These are phyloP conservation scores for Poeciliopsis turneri DNA, from an alignment of 2,797 vertebrate species.

Conservation along the genomic window DNA sequence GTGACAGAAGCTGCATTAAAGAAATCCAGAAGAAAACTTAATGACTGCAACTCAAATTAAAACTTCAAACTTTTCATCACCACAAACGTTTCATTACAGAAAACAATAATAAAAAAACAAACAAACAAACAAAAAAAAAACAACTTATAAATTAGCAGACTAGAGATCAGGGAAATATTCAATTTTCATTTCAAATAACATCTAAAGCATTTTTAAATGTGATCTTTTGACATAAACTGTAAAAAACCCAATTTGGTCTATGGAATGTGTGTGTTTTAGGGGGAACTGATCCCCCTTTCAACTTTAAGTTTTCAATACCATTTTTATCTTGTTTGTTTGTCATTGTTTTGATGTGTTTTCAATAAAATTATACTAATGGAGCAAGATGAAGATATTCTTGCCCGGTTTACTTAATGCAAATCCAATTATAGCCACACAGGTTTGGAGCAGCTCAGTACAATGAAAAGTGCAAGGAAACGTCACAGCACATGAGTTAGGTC, in stretches of 20 bases:
- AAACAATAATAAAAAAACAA: neutral
- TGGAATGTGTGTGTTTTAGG: neutral
- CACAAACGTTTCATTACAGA: neutral
- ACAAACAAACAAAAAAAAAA: too few relatives aligned
- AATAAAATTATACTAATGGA: neutral
- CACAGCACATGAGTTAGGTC: neutral
- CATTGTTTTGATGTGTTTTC: too few relatives aligned
- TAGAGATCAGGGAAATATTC: neutral
- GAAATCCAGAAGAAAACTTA: neutral
- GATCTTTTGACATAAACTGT: neutral
- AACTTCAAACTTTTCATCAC: neutral
- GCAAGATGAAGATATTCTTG: neutral
- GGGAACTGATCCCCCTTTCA: neutral
- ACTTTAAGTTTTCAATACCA: too few relatives aligned
- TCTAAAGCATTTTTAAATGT: neutral
- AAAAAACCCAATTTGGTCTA: neutral
- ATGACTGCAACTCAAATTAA: neutral
- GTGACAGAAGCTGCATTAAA: neutral
- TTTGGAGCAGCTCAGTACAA: neutral
- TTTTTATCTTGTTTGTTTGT: too few relatives aligned
- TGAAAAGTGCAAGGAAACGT: neutral
- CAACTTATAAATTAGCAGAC: neutral
- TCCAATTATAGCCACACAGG: neutral
- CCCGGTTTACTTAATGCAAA: neutral
- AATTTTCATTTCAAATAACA: neutral